Evolutionary conservation across 2,113 vertebrate genomes (phyloP).

Genomic region (Hydrochoerus hydrochaeris): DNA sequence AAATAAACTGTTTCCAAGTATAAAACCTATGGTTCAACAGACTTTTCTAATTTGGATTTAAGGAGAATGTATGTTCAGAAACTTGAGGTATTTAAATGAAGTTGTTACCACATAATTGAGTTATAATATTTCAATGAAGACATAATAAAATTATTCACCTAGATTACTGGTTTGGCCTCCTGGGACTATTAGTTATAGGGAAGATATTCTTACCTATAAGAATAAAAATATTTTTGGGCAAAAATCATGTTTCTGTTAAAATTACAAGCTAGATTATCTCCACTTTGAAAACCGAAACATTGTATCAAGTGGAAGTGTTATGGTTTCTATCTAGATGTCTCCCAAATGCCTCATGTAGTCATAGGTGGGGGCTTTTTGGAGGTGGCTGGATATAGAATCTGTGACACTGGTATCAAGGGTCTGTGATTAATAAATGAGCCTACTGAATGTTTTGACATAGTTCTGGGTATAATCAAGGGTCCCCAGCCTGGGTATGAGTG

Average conservation of each 20-base stretch:
- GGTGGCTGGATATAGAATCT: neutral
- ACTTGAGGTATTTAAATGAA: neutral
- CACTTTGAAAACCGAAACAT: neutral
- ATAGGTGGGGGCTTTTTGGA: neutral
- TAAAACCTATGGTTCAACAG: neutral
- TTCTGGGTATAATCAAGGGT: neutral
- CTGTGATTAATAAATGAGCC: neutral
- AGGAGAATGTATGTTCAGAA: neutral
- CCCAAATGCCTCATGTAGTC: neutral
- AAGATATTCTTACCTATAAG: neutral
- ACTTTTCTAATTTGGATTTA: neutral
- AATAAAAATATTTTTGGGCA: neutral
- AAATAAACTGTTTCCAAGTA: neutral
- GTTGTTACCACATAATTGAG: neutral
- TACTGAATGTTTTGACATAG: neutral
- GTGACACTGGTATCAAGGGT: neutral
- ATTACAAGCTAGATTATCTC: neutral
- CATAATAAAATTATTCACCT: neutral
- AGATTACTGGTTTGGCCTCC: neutral
- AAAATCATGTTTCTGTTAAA: conserved; percentile 2
- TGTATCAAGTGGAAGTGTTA: neutral
- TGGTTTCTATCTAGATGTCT: neutral
- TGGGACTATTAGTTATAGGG: neutral
- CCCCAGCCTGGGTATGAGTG: neutral
- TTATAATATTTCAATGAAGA: neutral